A percentile compares a stretch with the other conserved stretches of the same genome.
Evolutionary conservation across 2,888 invertebrate genomes (phyloP).

Genomic region (Bombylius discolor): DNA sequence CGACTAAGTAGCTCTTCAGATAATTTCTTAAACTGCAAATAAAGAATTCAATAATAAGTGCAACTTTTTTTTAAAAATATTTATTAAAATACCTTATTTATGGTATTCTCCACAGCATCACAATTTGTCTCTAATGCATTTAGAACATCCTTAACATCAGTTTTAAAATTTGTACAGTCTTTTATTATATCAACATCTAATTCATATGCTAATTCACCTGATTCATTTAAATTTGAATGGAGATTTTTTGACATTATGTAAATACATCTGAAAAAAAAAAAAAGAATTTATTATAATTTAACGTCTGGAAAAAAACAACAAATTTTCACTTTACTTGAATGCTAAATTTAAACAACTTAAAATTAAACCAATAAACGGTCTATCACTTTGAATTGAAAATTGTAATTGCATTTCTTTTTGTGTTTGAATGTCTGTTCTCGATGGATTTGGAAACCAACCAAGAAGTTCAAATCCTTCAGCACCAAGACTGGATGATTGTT

Average conservation of each 20-base stretch:
- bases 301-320: background rate
- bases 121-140: background rate
- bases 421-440: constrained; percentile 51
- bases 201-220: constrained; percentile 10
- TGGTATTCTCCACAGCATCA: background rate
- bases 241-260: constrained; percentile 15
- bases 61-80: background rate
- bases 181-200: constrained; percentile 17
- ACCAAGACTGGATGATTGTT: constrained; percentile 45
- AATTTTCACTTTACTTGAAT: constrained; percentile 13
- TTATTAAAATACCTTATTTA: background rate
- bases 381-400: constrained; percentile 14
- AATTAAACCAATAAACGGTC: constrained; percentile 18
- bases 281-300: background rate
- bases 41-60: too few relatives aligned
- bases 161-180: constrained; percentile 15
- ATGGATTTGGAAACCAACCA: constrained; percentile 67
- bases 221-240: constrained; percentile 1
- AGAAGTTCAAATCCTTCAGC: constrained; percentile 39
- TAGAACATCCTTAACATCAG: constrained; percentile 16
- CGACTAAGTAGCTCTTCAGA: background rate
- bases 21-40: too few relatives aligned
- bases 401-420: constrained; percentile 47
- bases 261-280: constrained; percentile 16
- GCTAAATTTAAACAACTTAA: constrained; percentile 16